A percentile compares a stretch with the other conserved stretches of the same genome.
phyloP scores from a whole-genome alignment of 2,113 vertebrate genomes.

The Sinocyclocheilus maitianheensis region DNA sequence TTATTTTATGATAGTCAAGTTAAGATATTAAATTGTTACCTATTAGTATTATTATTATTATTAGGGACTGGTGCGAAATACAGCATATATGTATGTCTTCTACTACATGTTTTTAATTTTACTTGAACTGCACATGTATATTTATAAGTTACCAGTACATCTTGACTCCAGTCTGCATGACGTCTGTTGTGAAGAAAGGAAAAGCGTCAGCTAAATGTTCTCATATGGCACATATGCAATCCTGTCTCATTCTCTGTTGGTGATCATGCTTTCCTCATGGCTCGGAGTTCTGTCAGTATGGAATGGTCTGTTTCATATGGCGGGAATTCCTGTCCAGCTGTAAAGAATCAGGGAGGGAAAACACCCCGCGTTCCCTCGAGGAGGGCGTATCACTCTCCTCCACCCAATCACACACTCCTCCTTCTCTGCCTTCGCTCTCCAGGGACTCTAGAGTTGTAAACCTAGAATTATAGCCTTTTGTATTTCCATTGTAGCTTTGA shows the following conservation, averaged over 20 bases:
- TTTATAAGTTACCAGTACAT: background rate
- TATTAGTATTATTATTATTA: conserved; percentile 7
- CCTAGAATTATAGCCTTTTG: background rate
- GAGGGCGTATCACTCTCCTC: conserved; percentile 43
- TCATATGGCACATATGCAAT: conserved; percentile 7
- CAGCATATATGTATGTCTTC: too few species aligned
- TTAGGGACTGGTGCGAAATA: background rate
- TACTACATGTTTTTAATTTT: background rate
- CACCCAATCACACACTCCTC: conserved; percentile 8
- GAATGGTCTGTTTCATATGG: conserved; percentile 37
- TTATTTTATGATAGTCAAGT: background rate
- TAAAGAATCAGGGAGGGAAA: conserved; percentile 34
- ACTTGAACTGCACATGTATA: background rate
- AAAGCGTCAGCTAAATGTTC: background rate
- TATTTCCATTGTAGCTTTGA: background rate
- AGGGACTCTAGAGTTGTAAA: background rate
- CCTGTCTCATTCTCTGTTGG: background rate
- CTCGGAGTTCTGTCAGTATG: conserved; percentile 25
- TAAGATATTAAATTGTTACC: background rate
- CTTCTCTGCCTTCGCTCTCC: background rate
- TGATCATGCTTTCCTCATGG: background rate
- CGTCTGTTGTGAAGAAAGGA: conserved; percentile 9
- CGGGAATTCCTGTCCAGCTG: conserved; percentile 53
- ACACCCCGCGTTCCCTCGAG: conserved; percentile 24
- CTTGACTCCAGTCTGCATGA: background rate